Base-by-base conservation (phyloP, 1,140 invertebrate genomes). In the Anastatus disparis region DNA sequence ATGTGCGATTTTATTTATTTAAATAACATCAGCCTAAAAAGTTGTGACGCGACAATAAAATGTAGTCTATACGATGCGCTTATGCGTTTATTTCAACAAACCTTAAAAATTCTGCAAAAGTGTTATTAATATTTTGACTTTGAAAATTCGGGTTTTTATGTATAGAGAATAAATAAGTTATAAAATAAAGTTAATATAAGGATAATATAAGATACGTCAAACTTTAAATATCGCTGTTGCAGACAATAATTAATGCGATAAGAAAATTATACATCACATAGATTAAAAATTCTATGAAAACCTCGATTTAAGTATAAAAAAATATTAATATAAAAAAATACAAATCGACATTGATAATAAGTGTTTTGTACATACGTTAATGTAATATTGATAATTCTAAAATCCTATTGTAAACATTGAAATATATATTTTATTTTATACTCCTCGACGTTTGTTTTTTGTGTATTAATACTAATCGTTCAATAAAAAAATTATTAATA, bases 31-130 rank as follows among this genome's bases (percentile, higher is more conserved):
- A 9, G 42, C 42, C 17, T 1, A 71, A 77, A 75, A 80, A 69
- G 81, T 82, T 82, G 81, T 82, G 81, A 79, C 73, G 74, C 75
- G 81, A 82, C 81, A 82, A 82, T 82, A 82, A 82, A 75, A 79
- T 55, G 72, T 82, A 81, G 81, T 74, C 74, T 65, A 22, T 78
- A 77, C 70, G 53, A 73, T 75, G 76, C 75, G 71, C 50, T 59
- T 72, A 27, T 61, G 71, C 71, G 71, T 74, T 73, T 73, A 35
- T 35, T 70, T 66, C 7, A 24, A 55, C 20, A 12, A 26, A 2
- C 17, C 20, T 2, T 52, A 48, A 58, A 2, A 24, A 20, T 48
- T 61, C 15, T 55, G 27, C 31, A 68, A 66, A 66, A 56, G 26
- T 44, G n/a, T 55, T 48, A 58, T 68, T 68, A 52, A 13, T 29